A percentile compares a stretch with the other conserved stretches of the same genome.
phyloP scores from a whole-genome alignment of 2,797 vertebrate species.

The Crossoptilon crossoptilon region DNA sequence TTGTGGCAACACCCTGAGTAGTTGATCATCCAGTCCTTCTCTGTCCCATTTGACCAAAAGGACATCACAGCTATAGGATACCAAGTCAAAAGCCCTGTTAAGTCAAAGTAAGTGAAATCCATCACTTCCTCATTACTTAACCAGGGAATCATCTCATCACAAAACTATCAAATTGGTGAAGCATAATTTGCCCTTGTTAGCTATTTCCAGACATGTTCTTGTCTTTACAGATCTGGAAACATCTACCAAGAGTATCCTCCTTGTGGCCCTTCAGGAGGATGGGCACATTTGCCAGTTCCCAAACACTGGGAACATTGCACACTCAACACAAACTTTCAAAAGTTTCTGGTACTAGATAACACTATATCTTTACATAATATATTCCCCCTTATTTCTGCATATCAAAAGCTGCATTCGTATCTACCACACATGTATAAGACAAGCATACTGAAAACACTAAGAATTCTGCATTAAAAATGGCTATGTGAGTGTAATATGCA shows the following conservation, averaged over 20 bases:
- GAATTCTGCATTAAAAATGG: not conserved
- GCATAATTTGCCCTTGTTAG: not conserved
- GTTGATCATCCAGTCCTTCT: not conserved
- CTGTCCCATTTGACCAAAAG: not conserved
- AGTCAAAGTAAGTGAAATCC: not conserved
- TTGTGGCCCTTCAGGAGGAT: not conserved
- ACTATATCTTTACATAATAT: not conserved
- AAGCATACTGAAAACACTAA: not conserved
- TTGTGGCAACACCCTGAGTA: not conserved
- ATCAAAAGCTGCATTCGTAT: not conserved
- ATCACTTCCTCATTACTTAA: not conserved
- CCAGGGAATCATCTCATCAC: not conserved
- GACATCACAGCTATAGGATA: not conserved
- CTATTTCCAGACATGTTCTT: not conserved
- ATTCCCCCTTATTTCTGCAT: not conserved
- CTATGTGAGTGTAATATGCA: not conserved
- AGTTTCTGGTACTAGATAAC: not conserved
- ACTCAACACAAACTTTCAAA: not conserved
- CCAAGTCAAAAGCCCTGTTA: not conserved
- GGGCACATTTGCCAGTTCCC: not conserved
- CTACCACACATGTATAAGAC: not conserved
- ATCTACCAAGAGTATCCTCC: not conserved
- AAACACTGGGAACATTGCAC: not conserved
- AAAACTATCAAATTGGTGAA: not conserved
- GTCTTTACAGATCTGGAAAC: not conserved